Evolutionary conservation across 2,797 vertebrate species (phyloP).

Genomic region (Crenichthys baileyi): DNA sequence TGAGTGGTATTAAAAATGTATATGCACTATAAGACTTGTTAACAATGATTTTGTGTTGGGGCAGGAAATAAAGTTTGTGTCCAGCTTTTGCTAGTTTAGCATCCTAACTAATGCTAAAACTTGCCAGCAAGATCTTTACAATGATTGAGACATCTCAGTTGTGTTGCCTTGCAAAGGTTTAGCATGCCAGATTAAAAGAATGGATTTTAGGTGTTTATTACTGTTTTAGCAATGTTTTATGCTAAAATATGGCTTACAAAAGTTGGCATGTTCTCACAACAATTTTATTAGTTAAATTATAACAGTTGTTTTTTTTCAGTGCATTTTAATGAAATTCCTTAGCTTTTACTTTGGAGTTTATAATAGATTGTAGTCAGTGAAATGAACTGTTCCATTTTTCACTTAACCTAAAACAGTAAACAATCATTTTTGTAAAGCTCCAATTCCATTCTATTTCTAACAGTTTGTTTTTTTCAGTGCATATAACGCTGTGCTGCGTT

Average conservation of each 20-base stretch:
- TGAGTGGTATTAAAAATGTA: not conserved
- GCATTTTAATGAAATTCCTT: not conserved
- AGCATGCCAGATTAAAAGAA: not conserved
- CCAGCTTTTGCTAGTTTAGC: not conserved
- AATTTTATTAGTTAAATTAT: not conserved
- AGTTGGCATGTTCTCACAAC: not conserved
- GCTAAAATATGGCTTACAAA: not conserved
- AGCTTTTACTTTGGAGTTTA: not conserved
- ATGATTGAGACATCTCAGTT: not conserved
- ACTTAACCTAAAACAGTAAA: not conserved
- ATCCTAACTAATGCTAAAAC: not conserved
- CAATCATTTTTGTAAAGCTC: not conserved
- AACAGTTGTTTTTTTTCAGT: not conserved
- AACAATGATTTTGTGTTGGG: not conserved
- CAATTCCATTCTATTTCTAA: not conserved
- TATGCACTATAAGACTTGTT: not conserved
- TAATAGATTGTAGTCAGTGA: not conserved
- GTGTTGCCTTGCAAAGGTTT: not conserved
- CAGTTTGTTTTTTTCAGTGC: not conserved
- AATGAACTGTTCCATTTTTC: not conserved
- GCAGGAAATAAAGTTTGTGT: too few species aligned
- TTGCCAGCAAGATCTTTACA: not conserved
- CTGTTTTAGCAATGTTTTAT: not conserved
- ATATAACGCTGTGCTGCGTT: conserved; percentile 34
- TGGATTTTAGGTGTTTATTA: not conserved